Percentiles rank a stretch among this genome's conserved stretches.
Evolutionary conservation across 2,888 invertebrate genomes (phyloP).

Genomic region (Notodonta ziczac): DNA sequence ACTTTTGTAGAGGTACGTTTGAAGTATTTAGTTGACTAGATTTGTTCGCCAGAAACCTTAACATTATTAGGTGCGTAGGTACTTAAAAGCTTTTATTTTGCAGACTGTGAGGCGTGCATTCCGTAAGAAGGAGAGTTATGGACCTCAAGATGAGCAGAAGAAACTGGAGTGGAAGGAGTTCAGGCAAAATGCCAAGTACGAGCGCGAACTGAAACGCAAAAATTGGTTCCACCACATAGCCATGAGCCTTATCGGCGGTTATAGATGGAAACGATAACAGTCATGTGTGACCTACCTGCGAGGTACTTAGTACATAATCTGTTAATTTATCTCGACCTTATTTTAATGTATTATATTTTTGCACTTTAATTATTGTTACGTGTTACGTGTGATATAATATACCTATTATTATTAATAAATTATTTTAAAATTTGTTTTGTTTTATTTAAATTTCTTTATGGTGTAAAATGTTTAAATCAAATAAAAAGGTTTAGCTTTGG

Average conservation of each 20-base stretch:
- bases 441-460: not conserved
- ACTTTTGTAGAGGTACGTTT: conserved; percentile 54
- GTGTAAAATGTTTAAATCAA: too few relatives aligned
- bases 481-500: too few relatives aligned
- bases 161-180: conserved; percentile 85
- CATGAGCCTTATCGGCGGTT: conserved; percentile 65
- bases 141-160: conserved; percentile 80
- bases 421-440: not conserved
- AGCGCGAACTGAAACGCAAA: conserved; percentile 58
- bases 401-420: conserved; percentile 19
- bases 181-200: conserved; percentile 72
- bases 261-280: conserved; percentile 43
- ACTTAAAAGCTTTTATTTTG: conserved; percentile 13
- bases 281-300: not conserved
- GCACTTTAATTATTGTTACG: not conserved
- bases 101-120: conserved; percentile 77
- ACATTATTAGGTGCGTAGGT: too few relatives aligned
- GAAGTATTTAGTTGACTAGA: too few relatives aligned
- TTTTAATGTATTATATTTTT: not conserved
- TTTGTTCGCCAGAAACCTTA: too few relatives aligned
- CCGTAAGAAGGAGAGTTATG: conserved; percentile 70
- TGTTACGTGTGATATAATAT: not conserved
- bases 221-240: conserved; percentile 70
- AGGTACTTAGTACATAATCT: not conserved
- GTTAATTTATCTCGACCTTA: not conserved